Evolutionary conservation across 2,113 vertebrate species (phyloP).

Genomic region (Epinephelus cyanopodus): DNA sequence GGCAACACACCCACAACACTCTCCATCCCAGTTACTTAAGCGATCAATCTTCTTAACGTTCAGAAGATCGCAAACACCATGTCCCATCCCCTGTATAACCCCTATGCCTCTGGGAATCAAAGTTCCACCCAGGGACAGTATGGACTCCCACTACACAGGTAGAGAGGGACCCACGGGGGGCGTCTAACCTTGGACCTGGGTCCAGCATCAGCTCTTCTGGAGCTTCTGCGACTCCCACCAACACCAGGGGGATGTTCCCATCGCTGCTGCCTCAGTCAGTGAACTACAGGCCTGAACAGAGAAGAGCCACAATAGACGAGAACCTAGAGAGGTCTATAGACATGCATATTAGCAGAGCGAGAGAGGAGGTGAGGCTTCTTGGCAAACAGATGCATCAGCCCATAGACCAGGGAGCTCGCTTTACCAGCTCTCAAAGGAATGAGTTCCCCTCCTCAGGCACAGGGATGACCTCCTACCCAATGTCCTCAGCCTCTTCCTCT

Average conservation of each 20-base stretch:
- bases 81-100: slow-evolving; percentile 89
- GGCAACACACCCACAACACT: slow-evolving; percentile 15
- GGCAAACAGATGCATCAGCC: slow-evolving; percentile 83
- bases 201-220: slow-evolving; percentile 42
- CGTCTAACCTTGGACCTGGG: slow-evolving; percentile 59
- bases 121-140: slow-evolving; percentile 73
- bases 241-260: slow-evolving; percentile 25
- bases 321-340: slow-evolving; percentile 75
- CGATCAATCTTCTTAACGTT: slow-evolving; percentile 86
- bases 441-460: slow-evolving; percentile 28
- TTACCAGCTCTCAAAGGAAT: slow-evolving; percentile 79
- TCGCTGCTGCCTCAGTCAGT: slow-evolving; percentile 63
- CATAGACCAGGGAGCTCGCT: slow-evolving; percentile 67
- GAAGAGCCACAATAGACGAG: slow-evolving; percentile 57
- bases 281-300: slow-evolving; percentile 71
- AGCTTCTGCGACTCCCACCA: slow-evolving; percentile 5
- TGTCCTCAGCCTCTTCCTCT: slow-evolving; percentile 25
- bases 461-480: slow-evolving; percentile 10
- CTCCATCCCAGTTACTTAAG: slow-evolving; percentile 72
- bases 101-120: slow-evolving; percentile 85
- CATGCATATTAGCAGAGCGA: slow-evolving; percentile 79
- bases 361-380: slow-evolving; percentile 83
- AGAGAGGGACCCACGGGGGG: slow-evolving; percentile 80
- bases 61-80: slow-evolving; percentile 91
- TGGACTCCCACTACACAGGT: slow-evolving; percentile 74